Evolutionary conservation across 2,888 invertebrate genomes (phyloP).

Genomic region (Busseola fusca): DNA sequence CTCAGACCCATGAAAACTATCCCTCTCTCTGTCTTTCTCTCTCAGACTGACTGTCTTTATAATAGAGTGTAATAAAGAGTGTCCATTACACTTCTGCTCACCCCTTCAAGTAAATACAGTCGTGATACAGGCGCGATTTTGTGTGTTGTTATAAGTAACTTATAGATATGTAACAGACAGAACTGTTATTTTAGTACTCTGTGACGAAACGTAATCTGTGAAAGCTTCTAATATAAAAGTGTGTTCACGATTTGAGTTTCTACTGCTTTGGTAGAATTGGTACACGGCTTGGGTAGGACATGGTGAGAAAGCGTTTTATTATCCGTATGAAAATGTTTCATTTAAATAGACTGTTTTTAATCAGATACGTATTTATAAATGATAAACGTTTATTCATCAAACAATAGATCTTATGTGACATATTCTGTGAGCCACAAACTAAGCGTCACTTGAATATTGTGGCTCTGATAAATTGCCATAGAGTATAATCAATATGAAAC

Average conservation of each 20-base stretch:
- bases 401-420: too few relatives aligned
- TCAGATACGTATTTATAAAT: too few relatives aligned
- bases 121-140: background rate
- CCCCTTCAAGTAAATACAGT: background rate
- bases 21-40: too few relatives aligned
- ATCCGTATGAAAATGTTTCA: background rate
- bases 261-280: slow-evolving; percentile 39
- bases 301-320: too few relatives aligned
- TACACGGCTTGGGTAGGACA: background rate
- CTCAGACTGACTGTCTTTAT: too few relatives aligned
- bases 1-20: too few relatives aligned
- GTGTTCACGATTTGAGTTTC: background rate
- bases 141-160: too few relatives aligned
- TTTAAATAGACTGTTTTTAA: background rate
- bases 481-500: background rate
- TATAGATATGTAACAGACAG: background rate
- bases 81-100: background rate
- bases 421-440: too few relatives aligned
- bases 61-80: background rate
- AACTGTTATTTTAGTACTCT: slow-evolving; percentile 35
- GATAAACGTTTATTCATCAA: too few relatives aligned
- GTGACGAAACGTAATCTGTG: background rate
- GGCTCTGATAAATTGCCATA: background rate
- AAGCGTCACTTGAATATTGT: too few relatives aligned
- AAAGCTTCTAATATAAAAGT: background rate